Evolutionary conservation across 2,113 vertebrate genomes (phyloP), one percentile per base, ranked within the genome.

Genomic region (Solea senegalensis): DNA sequence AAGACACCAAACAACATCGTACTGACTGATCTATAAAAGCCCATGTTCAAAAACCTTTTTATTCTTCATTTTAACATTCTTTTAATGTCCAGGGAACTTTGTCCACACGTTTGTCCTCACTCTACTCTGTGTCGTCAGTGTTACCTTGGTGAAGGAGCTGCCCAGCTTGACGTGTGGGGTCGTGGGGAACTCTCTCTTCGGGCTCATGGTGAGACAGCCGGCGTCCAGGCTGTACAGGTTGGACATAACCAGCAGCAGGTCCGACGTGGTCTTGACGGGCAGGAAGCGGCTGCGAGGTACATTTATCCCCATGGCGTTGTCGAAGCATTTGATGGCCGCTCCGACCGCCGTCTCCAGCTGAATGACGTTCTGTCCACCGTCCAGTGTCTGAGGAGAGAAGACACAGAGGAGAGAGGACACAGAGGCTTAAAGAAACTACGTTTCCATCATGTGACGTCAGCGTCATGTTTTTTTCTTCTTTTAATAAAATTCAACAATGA

Each of bases 341-440:
- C 98, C 98, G 3, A 99, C 98, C 3, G 98, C 98, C 0, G 98
- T 99, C 94, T 99, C 98, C 93, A 99, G 83, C 92, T 99, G 98
- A 89, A 99, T 93, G 50, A 99, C 95, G n/a, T 98, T 99, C 88
- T 96, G 94, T 34, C 98, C 98, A 51, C 97, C 98, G 46, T 98
- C 96, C 60, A 99, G 91, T 0, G 97, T 99, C 98, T 99, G 86
- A 26, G 60, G 72, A 10, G n/a, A n/a, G n/a, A n/a, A n/a, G n/a
- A n/a, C 6, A 8, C 26, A 3, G 21, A 21, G 58, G 3, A 53
- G 8, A 66, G 5, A 12, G 3, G 26, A 63, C 8, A 1, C 21
- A 21, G 21, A 21, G 21, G 21, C 21, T 21, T 21, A 21, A 21
- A 21, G 21, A 21, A 21, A 21, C 21, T 21, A 21, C 1, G 21